Conservation (phyloP, 2,797 vertebrate genomes). For the Sebastes dallii region DNA sequence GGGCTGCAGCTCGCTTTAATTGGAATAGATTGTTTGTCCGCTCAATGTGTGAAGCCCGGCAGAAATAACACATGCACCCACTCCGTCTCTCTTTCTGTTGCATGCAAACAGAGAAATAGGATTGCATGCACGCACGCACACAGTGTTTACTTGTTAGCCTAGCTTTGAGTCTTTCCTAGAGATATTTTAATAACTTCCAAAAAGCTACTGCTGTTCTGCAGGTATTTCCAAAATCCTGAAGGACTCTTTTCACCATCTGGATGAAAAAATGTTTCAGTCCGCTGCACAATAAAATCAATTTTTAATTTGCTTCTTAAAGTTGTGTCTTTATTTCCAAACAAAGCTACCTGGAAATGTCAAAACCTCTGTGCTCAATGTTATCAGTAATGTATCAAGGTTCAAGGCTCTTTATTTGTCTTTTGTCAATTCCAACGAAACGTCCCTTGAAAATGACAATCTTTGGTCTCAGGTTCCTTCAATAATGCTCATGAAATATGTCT, state of each 20-base stretch:
- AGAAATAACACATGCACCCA: constrained; percentile 65
- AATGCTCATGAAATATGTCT: no score
- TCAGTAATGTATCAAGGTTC: background rate
- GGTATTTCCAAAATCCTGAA: background rate
- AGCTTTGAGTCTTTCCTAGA: background rate
- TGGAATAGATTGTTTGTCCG: constrained; percentile 80
- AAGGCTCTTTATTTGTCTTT: no score
- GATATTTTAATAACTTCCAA: background rate
- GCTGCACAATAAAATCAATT: background rate
- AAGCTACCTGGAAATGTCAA: background rate
- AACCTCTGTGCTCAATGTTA: background rate
- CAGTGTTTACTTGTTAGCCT: background rate
- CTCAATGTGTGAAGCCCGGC: constrained; percentile 71
- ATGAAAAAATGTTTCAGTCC: background rate
- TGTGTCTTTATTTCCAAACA: background rate
- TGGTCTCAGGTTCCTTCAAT: no score
- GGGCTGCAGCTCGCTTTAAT: constrained; percentile 72
- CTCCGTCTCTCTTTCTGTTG: constrained; percentile 20
- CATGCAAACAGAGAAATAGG: constrained; percentile 17
- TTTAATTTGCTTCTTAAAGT: background rate
- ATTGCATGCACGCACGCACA: background rate
- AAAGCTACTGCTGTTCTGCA: background rate
- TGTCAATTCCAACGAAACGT: no score
- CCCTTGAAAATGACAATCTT: no score
- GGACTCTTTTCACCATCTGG: background rate